These are phyloP conservation scores for Brotogeris chrysoptera DNA, from an alignment of 2,797 vertebrate genomes.

Conservation along the genomic window DNA sequence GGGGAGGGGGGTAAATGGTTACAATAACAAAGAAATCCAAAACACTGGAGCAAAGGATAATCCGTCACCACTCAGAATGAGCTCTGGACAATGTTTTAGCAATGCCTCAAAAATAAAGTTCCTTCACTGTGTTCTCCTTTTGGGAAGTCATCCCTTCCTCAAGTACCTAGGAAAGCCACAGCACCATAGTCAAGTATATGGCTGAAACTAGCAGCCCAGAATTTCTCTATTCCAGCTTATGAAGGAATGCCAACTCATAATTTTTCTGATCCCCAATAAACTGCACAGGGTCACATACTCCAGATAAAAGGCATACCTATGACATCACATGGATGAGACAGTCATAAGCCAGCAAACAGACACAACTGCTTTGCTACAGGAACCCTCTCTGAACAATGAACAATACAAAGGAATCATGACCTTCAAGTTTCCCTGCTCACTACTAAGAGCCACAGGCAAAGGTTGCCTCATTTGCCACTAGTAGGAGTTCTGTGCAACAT, in stretches of 20 bases:
- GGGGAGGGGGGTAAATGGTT: not conserved
- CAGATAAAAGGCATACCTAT: not conserved
- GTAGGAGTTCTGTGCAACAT: not conserved
- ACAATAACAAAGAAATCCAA: not conserved
- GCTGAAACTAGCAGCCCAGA: not conserved
- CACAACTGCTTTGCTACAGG: not conserved
- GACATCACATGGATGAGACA: not conserved
- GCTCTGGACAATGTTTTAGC: not conserved
- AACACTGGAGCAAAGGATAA: not conserved
- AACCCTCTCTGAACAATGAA: not conserved
- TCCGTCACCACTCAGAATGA: not conserved
- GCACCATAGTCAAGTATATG: not conserved
- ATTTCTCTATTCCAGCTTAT: not conserved
- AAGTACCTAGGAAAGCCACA: not conserved
- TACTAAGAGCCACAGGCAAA: not conserved
- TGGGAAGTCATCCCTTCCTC: not conserved
- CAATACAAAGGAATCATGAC: not conserved
- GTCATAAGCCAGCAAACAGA: not conserved
- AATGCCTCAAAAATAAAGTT: not conserved
- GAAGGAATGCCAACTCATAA: not conserved
- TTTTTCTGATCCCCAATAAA: not conserved
- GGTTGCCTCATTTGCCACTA: not conserved
- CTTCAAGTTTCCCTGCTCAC: fast-evolving
- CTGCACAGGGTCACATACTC: not conserved
- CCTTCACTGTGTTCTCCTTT: not conserved